Percentiles rank a stretch among this genome's conserved stretches.
These are phyloP conservation scores for Thryonomys swinderianus DNA, from an alignment of 2,113 vertebrate genomes.

Conservation along the genomic window DNA sequence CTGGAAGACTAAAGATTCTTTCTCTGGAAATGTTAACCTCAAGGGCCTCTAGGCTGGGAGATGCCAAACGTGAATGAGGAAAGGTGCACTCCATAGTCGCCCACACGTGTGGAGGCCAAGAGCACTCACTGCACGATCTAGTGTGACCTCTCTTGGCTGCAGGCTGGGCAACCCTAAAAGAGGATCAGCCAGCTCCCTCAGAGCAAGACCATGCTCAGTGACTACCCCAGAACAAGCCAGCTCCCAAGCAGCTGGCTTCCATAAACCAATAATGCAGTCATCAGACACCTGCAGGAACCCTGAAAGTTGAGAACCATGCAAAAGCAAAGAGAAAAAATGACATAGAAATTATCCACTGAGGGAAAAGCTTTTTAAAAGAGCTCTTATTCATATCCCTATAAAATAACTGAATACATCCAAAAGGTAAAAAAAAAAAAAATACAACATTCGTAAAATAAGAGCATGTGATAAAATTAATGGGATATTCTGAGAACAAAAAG, in stretches of 20 bases:
- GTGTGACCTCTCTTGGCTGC: background rate
- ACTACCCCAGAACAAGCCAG: background rate
- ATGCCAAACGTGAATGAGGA: background rate
- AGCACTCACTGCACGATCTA: background rate
- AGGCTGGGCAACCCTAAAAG: too few relatives aligned
- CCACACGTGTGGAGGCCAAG: background rate
- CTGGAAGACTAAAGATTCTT: background rate
- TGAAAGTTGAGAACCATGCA: background rate
- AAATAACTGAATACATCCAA: slow-evolving; percentile 5
- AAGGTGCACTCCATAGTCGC: background rate
- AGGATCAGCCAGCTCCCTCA: background rate
- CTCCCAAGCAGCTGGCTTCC: background rate
- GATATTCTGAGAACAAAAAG: background rate
- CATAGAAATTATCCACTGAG: too few relatives aligned
- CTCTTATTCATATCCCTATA: background rate
- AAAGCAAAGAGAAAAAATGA: background rate
- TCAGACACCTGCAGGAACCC: background rate
- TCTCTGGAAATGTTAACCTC: background rate
- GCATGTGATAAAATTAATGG: background rate
- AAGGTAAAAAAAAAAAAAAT: background rate
- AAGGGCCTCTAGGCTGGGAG: background rate
- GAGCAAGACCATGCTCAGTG: fast-evolving
- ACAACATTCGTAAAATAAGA: background rate
- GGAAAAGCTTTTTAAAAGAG: background rate
- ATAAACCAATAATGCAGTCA: background rate